A percentile compares a stretch with the other conserved stretches of the same genome.
Conservation (phyloP, 2,113 vertebrate species). For the Gavia stellata region DNA sequence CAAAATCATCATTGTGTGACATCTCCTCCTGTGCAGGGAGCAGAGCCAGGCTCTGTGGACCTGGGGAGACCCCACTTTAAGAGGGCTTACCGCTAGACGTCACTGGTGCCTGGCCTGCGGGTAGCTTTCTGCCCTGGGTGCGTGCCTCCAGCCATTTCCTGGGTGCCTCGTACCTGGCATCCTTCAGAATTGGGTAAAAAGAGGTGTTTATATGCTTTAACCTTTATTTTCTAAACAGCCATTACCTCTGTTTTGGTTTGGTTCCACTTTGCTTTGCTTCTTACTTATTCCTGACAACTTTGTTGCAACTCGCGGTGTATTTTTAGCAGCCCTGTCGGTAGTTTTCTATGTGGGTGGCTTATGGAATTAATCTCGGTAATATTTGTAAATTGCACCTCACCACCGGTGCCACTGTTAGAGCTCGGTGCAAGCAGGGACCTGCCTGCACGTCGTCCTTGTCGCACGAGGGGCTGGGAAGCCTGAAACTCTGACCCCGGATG, state of each 20-base stretch:
- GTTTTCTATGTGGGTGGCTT: constrained; percentile 59
- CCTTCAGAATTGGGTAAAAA: background rate
- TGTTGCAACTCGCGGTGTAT: constrained; percentile 35
- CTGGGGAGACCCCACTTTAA: background rate
- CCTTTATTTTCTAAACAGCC: constrained; percentile 39
- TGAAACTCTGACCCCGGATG: background rate
- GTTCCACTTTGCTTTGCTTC: constrained; percentile 20
- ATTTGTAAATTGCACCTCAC: constrained; percentile 48
- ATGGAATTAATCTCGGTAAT: constrained; percentile 61
- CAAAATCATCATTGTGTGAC: background rate
- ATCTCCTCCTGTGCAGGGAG: background rate
- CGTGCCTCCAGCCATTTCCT: background rate
- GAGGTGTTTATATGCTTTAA: background rate
- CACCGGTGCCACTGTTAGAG: background rate
- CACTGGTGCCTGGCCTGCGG: background rate
- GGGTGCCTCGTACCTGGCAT: background rate
- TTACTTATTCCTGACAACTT: constrained; percentile 60
- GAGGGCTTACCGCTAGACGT: background rate
- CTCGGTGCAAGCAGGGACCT: background rate
- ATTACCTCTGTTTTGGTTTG: constrained; percentile 55
- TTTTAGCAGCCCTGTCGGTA: constrained; percentile 46
- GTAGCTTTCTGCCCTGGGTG: background rate
- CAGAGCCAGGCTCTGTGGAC: background rate
- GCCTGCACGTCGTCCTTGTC: background rate
- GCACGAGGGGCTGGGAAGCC: background rate